Conservation (phyloP, 1,140 invertebrate species). For the Physella acuta region DNA sequence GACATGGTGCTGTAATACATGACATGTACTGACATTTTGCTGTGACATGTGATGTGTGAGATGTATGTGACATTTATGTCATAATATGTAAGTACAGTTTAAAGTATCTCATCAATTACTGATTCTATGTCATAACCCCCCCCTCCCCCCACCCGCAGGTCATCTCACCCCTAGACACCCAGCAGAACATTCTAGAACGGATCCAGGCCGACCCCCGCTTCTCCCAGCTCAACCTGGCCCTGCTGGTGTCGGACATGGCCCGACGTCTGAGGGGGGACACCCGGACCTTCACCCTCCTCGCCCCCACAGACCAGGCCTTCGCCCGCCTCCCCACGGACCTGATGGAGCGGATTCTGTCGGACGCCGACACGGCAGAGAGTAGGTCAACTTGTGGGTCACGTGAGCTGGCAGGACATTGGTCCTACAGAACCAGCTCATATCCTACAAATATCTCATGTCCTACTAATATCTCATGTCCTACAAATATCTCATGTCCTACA, state of each 20-base stretch:
- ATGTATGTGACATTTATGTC: too few relatives aligned
- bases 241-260: slow-evolving; percentile 48
- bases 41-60: neutral
- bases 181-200: slow-evolving; percentile 34
- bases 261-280: slow-evolving; percentile 23
- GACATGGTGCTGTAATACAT: neutral
- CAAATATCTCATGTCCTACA: too few relatives aligned
- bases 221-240: slow-evolving; percentile 64
- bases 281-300: slow-evolving; percentile 36
- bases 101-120: too few relatives aligned
- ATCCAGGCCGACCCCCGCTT: slow-evolving; percentile 63
- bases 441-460: too few relatives aligned
- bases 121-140: too few relatives aligned
- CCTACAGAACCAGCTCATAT: too few relatives aligned
- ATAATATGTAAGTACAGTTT: too few relatives aligned
- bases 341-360: slow-evolving; percentile 34
- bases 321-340: slow-evolving; percentile 35
- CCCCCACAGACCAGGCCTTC: slow-evolving; percentile 41
- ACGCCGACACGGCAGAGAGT: slow-evolving; percentile 39
- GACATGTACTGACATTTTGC: neutral
- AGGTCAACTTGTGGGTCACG: too few relatives aligned
- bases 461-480: too few relatives aligned
- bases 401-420: too few relatives aligned
- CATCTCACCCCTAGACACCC: slow-evolving; percentile 36
- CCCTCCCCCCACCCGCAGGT: too few relatives aligned